These are phyloP conservation scores for Bucco capensis DNA, from an alignment of 2,113 vertebrate genomes.

Conservation along the genomic window DNA sequence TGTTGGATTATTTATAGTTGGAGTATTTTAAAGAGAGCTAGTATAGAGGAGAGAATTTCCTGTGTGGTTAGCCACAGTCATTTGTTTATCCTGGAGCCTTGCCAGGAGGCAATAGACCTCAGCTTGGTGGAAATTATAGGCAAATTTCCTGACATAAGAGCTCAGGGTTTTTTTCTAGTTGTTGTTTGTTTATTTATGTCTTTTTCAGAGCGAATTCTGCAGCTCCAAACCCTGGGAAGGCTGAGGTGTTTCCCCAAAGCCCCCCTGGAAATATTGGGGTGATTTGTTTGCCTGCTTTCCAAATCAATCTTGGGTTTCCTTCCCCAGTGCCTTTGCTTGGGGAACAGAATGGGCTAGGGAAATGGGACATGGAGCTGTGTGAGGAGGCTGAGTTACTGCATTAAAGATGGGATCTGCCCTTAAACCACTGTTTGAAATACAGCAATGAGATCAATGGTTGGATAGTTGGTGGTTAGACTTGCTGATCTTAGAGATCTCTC, in stretches of 20 bases:
- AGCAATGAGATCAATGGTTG: neutral
- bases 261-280: neutral
- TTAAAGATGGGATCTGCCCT: neutral
- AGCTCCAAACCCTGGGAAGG: neutral
- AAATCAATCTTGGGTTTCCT: neutral
- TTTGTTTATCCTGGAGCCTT: neutral
- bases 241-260: neutral
- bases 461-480: no score
- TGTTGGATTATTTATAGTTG: neutral
- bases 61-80: neutral
- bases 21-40: neutral
- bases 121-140: neutral
- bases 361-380: fast-evolving
- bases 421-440: neutral
- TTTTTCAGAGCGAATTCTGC: neutral
- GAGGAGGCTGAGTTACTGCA: neutral
- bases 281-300: neutral
- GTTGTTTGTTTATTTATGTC: neutral
- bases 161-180: neutral
- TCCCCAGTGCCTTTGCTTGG: neutral
- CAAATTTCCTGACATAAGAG: neutral
- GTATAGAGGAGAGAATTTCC: neutral
- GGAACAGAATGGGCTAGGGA: neutral
- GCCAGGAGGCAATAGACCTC: slow-evolving; percentile 29
- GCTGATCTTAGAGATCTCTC: no score